phyloP scores from a whole-genome alignment of 2,113 vertebrate genomes.

The Aegithalos caudatus region DNA sequence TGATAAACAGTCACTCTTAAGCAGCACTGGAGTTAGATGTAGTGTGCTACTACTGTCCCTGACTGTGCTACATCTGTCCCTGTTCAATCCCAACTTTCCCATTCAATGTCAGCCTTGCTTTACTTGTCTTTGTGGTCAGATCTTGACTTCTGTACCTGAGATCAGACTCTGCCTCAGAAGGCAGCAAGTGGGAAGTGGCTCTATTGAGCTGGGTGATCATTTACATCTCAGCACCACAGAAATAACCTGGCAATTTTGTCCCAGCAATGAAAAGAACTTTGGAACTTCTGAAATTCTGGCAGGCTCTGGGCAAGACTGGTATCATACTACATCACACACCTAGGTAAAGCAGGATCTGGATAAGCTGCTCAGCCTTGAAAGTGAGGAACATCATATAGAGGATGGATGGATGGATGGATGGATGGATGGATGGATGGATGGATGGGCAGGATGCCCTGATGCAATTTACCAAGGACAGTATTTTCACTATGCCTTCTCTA shows the following conservation, averaged over 20 bases:
- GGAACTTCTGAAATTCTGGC: not conserved
- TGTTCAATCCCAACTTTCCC: not conserved
- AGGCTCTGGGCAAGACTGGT: not conserved
- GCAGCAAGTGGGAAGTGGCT: not conserved
- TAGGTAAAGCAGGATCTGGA: not conserved
- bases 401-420: not conserved
- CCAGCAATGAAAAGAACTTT: not conserved
- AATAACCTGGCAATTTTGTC: fast-evolving
- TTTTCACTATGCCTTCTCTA: not conserved
- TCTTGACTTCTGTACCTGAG: not conserved
- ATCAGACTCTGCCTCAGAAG: not conserved
- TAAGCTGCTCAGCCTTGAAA: not conserved
- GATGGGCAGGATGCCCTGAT: not conserved
- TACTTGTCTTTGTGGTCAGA: not conserved
- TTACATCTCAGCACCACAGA: not conserved
- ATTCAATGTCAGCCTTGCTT: not conserved
- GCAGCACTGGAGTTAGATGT: not conserved
- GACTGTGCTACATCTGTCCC: not conserved
- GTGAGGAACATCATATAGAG: not conserved
- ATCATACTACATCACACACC: not conserved
- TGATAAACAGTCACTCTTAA: not conserved
- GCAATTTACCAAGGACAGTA: not conserved
- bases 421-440: not conserved
- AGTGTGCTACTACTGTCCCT: not conserved
- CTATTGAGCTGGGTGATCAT: not conserved